Evolutionary conservation across 1,140 invertebrate genomes (phyloP), one percentile per base, ranked within the genome.

Genomic region (Pseudachorutes palmiensis): DNA sequence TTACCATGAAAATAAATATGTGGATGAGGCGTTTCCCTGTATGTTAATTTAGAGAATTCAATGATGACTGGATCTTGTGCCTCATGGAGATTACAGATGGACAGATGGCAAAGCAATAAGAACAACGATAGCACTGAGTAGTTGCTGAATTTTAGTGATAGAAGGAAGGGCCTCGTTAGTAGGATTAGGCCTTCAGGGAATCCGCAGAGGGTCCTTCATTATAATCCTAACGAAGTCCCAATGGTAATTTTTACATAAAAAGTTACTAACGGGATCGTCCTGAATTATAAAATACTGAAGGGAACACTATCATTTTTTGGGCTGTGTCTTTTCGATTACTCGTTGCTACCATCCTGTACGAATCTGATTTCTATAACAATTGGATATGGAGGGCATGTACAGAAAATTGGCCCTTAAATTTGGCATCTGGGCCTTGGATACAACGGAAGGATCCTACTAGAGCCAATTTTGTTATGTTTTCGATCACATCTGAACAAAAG

Each of bases 111-210:
- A 41, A 41, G 36, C 36, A 41, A 41, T 41, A 41, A 41, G 36
- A 41, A 41, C 5, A 19, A 41, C 19, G 36, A 41, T 5, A 19
- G 19, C 19, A 19, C 36, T 62, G 29, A 41, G 32, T 32, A 41
- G 30, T 62, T 41, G 61, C 28, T 48, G 29, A 29, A 41, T 26
- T 62, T 41, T 32, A 62, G 22, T 62, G 48, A 29, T 41, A 41
- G 48, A 62, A 41, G 45, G 2, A 30, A 41, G n/a, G 22, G 48
- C 32, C 45, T 62, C 48, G 45, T 62, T 62, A 62, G 36, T 45
- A 62, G 61, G 61, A 36, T 48, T 41, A 62, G 61, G 36, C n/a
- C 36, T n/a, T 41, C n/a, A 41, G 45, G 61, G 61, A 62, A 41
- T 41, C 36, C 36, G 5, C 19, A 41, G 36, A 41, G 5, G 5